Evolutionary conservation across 1,140 invertebrate genomes (phyloP).

Genomic region (Drosophila eugracilis): DNA sequence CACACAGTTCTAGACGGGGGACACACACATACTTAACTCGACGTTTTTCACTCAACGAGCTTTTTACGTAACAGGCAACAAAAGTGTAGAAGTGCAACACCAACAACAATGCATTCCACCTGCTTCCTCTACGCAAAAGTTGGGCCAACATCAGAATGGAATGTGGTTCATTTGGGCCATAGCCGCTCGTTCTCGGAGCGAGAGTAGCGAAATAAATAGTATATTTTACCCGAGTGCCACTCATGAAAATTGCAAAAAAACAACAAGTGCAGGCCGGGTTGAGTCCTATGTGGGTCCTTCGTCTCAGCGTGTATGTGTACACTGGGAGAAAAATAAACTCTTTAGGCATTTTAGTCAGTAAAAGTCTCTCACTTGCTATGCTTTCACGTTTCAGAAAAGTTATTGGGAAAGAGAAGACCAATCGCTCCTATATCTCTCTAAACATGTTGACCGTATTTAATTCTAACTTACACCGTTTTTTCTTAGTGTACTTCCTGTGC

Average conservation of each 20-base stretch:
- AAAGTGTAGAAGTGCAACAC: slow-evolving; percentile 76
- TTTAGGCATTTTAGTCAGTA: too few species aligned
- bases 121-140: slow-evolving; percentile 65
- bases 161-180: slow-evolving; percentile 79
- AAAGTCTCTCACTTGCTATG: too few species aligned
- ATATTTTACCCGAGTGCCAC: slow-evolving; percentile 82
- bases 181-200: slow-evolving; percentile 17
- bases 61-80: slow-evolving; percentile 76
- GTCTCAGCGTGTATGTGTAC: slow-evolving; percentile 14
- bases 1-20: slow-evolving; percentile 9
- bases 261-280: slow-evolving; percentile 53
- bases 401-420: too few species aligned
- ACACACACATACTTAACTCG: slow-evolving; percentile 79
- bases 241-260: slow-evolving; percentile 83
- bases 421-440: too few species aligned
- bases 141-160: slow-evolving; percentile 63
- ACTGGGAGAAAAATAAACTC: not conserved
- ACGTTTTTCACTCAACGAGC: slow-evolving; percentile 82
- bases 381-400: too few species aligned
- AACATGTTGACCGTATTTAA: too few species aligned
- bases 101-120: slow-evolving; percentile 69
- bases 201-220: slow-evolving; percentile 80
- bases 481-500: slow-evolving; percentile 38
- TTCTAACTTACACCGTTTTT: too few species aligned
- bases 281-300: slow-evolving; percentile 38